Evolutionary conservation across 1,140 invertebrate genomes (phyloP).

Genomic region (Drosophila parvula): DNA sequence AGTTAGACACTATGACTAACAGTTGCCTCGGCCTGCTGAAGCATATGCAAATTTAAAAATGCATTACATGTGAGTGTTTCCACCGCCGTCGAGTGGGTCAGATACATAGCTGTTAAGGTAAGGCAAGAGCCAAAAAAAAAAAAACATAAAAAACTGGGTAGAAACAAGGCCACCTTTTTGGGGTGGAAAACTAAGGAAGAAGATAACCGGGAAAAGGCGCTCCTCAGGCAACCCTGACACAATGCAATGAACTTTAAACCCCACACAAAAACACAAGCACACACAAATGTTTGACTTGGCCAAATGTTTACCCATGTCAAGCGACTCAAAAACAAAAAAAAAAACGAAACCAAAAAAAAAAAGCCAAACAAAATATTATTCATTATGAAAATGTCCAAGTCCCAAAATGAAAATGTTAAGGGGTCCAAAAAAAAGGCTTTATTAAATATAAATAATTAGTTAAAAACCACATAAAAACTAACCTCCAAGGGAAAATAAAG

Average conservation of each 20-base stretch:
- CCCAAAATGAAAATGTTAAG: slow-evolving; percentile 6
- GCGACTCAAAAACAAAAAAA: slow-evolving; percentile 11
- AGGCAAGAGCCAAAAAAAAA: slow-evolving; percentile 22
- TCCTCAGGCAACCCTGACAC: slow-evolving; percentile 31
- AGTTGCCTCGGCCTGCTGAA: slow-evolving; percentile 37
- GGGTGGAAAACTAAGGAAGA: slow-evolving; percentile 28
- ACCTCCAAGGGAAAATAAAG: background rate
- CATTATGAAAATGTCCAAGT: slow-evolving; percentile 39
- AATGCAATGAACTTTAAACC: slow-evolving; percentile 74
- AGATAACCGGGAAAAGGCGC: background rate
- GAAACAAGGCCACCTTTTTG: slow-evolving; percentile 62
- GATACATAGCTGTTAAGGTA: slow-evolving; percentile 28
- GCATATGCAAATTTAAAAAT: slow-evolving; percentile 78
- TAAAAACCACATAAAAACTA: background rate
- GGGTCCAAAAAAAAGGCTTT: background rate
- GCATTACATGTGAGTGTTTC: slow-evolving; percentile 73
- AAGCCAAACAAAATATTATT: slow-evolving; percentile 35
- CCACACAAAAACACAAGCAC: slow-evolving; percentile 12
- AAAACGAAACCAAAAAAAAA: slow-evolving; percentile 26
- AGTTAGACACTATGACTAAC: slow-evolving; percentile 67
- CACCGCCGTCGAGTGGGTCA: slow-evolving; percentile 30
- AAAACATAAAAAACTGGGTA: slow-evolving; percentile 9
- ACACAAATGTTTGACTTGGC: slow-evolving; percentile 41
- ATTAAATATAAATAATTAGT: background rate
- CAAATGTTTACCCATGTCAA: slow-evolving; percentile 72